Evolutionary conservation across 2,797 vertebrate species (phyloP).

Genomic region (Neostethus bicornis): DNA sequence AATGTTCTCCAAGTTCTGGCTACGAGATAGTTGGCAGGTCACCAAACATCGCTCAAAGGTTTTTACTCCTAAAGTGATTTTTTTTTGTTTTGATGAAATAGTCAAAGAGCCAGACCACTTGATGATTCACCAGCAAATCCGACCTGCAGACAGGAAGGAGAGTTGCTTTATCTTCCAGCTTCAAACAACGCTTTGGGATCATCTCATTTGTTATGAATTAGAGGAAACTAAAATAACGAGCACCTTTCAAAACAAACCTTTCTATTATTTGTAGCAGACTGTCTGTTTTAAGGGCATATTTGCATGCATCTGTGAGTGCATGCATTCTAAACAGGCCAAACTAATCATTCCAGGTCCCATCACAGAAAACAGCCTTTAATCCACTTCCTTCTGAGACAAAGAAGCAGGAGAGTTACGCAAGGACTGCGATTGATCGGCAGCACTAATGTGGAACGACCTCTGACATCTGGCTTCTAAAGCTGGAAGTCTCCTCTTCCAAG

Average conservation of each 20-base stretch:
- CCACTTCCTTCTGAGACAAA: constrained; percentile 79
- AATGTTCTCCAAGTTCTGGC: constrained; percentile 28
- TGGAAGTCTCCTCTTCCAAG: constrained; percentile 66
- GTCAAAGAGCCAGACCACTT: constrained; percentile 24
- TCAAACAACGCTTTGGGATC: constrained; percentile 32
- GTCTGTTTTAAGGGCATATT: constrained; percentile 62
- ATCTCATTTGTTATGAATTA: constrained; percentile 45
- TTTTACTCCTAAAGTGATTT: constrained; percentile 30
- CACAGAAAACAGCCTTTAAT: constrained; percentile 72
- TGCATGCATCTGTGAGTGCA: constrained; percentile 68
- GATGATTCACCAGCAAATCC: constrained; percentile 32
- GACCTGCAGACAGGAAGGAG: constrained; percentile 41
- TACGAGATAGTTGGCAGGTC: constrained; percentile 40
- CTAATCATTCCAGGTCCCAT: constrained; percentile 73
- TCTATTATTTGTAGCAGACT: constrained; percentile 42
- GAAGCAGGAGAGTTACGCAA: constrained; percentile 73
- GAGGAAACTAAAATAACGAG: constrained; percentile 55
- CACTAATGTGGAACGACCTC: constrained; percentile 78
- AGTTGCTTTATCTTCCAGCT: constrained; percentile 16
- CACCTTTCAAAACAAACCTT: constrained; percentile 52
- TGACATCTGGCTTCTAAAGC: constrained; percentile 76
- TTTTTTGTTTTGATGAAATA: constrained; percentile 46
- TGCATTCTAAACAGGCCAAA: constrained; percentile 76
- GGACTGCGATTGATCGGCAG: constrained; percentile 74
- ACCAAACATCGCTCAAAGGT: constrained; percentile 42